phyloP scores from a whole-genome alignment of 2,797 vertebrate genomes.

The Artibeus lituratus region DNA sequence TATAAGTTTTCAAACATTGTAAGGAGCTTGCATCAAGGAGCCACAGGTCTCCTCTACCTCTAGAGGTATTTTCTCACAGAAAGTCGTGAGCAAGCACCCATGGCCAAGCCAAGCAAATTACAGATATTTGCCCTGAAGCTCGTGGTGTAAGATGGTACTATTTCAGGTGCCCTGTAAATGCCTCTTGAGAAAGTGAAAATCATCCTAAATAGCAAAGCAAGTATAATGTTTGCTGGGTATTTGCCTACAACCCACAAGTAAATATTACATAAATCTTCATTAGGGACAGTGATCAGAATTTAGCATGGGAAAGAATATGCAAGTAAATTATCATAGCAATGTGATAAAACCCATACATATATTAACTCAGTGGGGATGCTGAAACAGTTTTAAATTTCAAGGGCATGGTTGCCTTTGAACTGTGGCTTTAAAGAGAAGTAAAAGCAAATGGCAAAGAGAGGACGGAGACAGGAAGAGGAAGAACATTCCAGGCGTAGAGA shows the following conservation, averaged over 20 bases:
- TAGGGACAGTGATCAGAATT: background rate
- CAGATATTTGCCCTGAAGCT: background rate
- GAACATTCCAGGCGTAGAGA: background rate
- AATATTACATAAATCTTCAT: background rate
- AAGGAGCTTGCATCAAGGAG: background rate
- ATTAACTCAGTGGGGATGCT: background rate
- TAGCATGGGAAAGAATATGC: background rate
- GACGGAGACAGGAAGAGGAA: background rate
- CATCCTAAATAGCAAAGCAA: background rate
- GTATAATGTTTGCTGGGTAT: background rate
- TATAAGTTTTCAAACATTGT: background rate
- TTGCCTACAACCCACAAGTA: background rate
- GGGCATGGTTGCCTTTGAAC: background rate
- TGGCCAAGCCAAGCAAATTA: background rate
- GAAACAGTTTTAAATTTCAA: background rate
- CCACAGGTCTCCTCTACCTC: background rate
- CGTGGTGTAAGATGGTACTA: background rate
- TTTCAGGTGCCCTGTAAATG: background rate
- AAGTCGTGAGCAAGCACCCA: background rate
- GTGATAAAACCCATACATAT: background rate
- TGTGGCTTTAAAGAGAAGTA: background rate
- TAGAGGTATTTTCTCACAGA: background rate
- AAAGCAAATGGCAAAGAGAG: background rate
- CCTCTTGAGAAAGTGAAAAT: background rate
- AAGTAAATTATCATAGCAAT: background rate